Evolutionary conservation across 2,888 invertebrate genomes (phyloP).

Genomic region (Phalera bucephala): DNA sequence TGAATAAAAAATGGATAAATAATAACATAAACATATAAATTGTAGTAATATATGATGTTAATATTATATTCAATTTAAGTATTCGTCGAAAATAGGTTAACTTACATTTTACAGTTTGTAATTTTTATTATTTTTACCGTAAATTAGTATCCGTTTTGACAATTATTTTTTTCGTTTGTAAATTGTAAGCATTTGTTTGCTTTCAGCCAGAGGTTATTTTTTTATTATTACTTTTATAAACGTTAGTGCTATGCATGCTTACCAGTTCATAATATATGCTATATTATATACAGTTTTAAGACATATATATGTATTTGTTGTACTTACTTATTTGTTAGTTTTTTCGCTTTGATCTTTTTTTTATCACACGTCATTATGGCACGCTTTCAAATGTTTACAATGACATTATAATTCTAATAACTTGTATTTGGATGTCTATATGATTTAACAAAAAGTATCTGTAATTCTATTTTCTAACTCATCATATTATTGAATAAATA

Average conservation of each 20-base stretch:
- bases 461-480: no score
- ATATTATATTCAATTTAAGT: no score
- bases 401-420: slow-evolving; percentile 50
- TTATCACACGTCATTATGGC: slow-evolving; percentile 59
- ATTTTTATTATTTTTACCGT: slow-evolving; percentile 26
- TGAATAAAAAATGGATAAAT: no score
- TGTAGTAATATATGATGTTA: no score
- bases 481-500: no score
- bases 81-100: slow-evolving; percentile 8
- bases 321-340: slow-evolving; percentile 79
- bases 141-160: slow-evolving; percentile 31
- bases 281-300: slow-evolving; percentile 54
- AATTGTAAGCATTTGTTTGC: slow-evolving; percentile 84
- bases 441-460: slow-evolving; percentile 34
- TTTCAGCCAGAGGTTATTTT: slow-evolving; percentile 65
- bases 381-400: slow-evolving; percentile 84
- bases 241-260: slow-evolving; percentile 80
- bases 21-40: no score
- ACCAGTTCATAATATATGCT: slow-evolving; percentile 78
- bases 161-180: slow-evolving; percentile 58
- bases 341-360: slow-evolving; percentile 43
- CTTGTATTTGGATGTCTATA: slow-evolving; percentile 67
- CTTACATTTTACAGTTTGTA: slow-evolving; percentile 14
- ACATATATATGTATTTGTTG: slow-evolving; percentile 79
- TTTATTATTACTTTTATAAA: slow-evolving; percentile 41